These are phyloP conservation scores for Conistra vaccinii DNA, from an alignment of 2,888 invertebrate species.

Conservation along the genomic window DNA sequence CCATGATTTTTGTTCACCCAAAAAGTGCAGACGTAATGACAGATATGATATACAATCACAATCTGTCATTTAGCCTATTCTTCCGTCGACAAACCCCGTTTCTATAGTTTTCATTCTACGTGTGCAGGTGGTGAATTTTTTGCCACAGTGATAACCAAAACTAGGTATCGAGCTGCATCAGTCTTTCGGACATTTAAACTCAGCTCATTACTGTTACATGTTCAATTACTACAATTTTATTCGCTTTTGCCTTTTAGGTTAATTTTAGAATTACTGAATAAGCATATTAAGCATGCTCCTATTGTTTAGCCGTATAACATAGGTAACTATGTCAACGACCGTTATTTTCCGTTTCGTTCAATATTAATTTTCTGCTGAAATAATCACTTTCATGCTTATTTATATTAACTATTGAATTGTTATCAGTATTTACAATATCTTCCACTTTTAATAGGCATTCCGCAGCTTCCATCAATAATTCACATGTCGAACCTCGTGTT, in stretches of 20 bases:
- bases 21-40: too few relatives aligned
- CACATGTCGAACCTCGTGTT: slow-evolving; percentile 9
- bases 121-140: not conserved
- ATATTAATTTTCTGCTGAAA: not conserved
- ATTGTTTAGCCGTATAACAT: slow-evolving; percentile 1
- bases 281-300: slow-evolving; percentile 7
- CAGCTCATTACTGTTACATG: not conserved
- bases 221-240: not conserved
- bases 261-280: slow-evolving; percentile 1
- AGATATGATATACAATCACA: too few relatives aligned
- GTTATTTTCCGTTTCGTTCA: not conserved
- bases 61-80: too few relatives aligned
- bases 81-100: too few relatives aligned
- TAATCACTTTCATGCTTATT: not conserved
- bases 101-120: not conserved
- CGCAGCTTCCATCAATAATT: not conserved
- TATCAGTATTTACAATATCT: not conserved
- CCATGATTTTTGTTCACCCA: too few relatives aligned
- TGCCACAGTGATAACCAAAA: not conserved
- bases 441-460: not conserved
- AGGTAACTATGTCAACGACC: slow-evolving; percentile 13
- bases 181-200: too few relatives aligned
- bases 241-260: not conserved
- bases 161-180: too few relatives aligned
- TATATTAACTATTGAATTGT: not conserved